Evolutionary conservation across 2,113 vertebrate genomes (phyloP), one percentile per base, ranked within the genome.

Genomic region (Calcarius ornatus): DNA sequence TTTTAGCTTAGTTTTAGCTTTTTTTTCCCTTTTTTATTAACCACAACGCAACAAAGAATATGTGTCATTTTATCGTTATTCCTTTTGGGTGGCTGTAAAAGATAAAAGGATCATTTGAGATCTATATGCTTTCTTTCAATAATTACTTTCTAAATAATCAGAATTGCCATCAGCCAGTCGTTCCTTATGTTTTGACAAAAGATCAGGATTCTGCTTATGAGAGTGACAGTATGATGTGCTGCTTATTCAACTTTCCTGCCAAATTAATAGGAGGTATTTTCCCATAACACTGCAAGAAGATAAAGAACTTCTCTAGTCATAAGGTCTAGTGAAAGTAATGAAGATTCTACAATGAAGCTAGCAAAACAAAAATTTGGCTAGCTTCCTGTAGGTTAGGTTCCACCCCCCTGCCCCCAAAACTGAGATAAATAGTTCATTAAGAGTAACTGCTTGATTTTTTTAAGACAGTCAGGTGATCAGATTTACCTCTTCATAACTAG

Each of bases 61-160:
- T 45, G 12, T 65, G 43, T 18, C 45, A 77, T 73, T 82, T 85
- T 85, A 65, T 64, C 54, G 50, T 82, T 88, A 72, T 42, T 88
- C 38, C 59, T 86, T 94, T 88, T 61, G n/a, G 11, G 43, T 61
- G 16, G 14, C 33, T 82, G 30, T 53, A 83, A 60, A 88, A 88
- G 59, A 88, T 69, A 77, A 92, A 92, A 86, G 24, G 20, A 79
- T 82, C 12, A 0, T 40, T 77, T 93, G 82, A 81, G 63, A 88
- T 80, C 86, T 92, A 28, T 63, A n/a, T 66, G 79, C 33, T 63
- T 92, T 86, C 57, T 73, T 90, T 78, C 61, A 87, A 64, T 79
- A 95, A 90, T 82, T 93, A 61, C 86, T 80, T 77, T 82, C 45
- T 65, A 38, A 70, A 88, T 45, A 92, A 93, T 92, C 68, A 66